These are phyloP conservation scores for Nycticebus coucang DNA, from an alignment of 2,113 vertebrate species.

Conservation along the genomic window DNA sequence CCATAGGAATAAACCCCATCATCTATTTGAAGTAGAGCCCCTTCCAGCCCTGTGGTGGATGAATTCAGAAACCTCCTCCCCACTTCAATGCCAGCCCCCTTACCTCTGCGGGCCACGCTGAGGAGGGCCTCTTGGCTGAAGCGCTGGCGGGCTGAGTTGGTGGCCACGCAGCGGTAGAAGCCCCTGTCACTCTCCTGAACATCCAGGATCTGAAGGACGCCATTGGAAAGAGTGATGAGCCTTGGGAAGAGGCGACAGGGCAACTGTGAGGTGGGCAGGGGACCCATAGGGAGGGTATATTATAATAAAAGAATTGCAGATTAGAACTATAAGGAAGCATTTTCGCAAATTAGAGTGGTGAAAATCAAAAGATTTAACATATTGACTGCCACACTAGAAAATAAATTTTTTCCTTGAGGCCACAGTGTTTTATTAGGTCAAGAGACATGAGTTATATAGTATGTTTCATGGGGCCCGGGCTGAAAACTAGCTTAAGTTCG, in stretches of 20 bases:
- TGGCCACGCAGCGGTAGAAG: constrained; percentile 92
- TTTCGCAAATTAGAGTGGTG: neutral
- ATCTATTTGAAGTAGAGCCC: neutral
- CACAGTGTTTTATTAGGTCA: too few species aligned
- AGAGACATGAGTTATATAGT: too few species aligned
- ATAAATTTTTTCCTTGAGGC: too few species aligned
- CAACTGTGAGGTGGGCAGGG: neutral
- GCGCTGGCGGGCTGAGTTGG: constrained; percentile 87
- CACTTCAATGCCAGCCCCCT: neutral
- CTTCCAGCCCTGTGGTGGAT: neutral
- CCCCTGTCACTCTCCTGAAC: constrained; percentile 90
- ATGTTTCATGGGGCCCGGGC: too few species aligned
- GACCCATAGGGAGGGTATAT: neutral
- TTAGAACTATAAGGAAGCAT: neutral
- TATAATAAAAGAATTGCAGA: neutral
- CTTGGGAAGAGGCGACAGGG: constrained; percentile 80
- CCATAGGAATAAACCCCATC: neutral
- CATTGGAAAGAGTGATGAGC: constrained; percentile 94
- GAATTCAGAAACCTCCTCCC: neutral
- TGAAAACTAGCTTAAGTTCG: too few species aligned
- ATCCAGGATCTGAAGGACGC: constrained; percentile 95
- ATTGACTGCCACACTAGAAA: too few species aligned
- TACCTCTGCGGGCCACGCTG: constrained; percentile 89
- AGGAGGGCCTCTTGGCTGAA: constrained; percentile 91
- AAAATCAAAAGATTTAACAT: neutral